Base-by-base conservation (phyloP, 1,140 invertebrate genomes). In the Heliconius eleuchia region DNA sequence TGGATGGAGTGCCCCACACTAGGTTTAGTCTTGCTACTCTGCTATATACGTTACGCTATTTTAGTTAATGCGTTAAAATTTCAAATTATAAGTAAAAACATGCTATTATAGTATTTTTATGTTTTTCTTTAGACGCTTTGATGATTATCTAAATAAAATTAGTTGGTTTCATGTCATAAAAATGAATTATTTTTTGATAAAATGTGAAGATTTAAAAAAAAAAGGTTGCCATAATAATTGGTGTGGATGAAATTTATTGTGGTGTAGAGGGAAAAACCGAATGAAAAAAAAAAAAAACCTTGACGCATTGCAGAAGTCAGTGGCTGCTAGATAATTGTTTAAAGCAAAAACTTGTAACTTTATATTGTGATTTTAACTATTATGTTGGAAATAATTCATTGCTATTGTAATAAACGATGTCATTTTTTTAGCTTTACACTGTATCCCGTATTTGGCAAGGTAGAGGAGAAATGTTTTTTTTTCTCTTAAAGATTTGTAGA, bases 321-420 rank as follows among this genome's bases (percentile, higher is more conserved):
- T 66, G 60, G 60, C 27, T 66, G 16, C 27, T 66, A 30, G 27
- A 66, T 66, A 66, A 66, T 66, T 66, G 60, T 11, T 30, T 30
- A 0, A 66, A 66, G 55, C 55, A 60, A 60, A 60, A 60, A 60
- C n/a, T 60, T 60, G 55, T 60, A 60, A 60, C 55, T 60, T 60
- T 19, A 60, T 60, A 60, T 23, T 23, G 55, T 60, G n/a, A 60
- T 60, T 60, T 23, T 60, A 3, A 23, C 19, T 19, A 8, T 52
- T 52, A 52, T 52, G 18, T 52, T 52, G 50, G 50, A 52, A 52
- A 52, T 52, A 52, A 46, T 52, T 52, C 19, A 52, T 52, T 7
- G 19, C 2, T 52, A 19, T 16, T 46, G 13, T 16, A 46, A 16
- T 16, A 16, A 16, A 46, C 42, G 13, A 46, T 46, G 42, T 46